phyloP scores from a whole-genome alignment of 2,113 vertebrate species.

The Melanotaenia duboulayi region DNA sequence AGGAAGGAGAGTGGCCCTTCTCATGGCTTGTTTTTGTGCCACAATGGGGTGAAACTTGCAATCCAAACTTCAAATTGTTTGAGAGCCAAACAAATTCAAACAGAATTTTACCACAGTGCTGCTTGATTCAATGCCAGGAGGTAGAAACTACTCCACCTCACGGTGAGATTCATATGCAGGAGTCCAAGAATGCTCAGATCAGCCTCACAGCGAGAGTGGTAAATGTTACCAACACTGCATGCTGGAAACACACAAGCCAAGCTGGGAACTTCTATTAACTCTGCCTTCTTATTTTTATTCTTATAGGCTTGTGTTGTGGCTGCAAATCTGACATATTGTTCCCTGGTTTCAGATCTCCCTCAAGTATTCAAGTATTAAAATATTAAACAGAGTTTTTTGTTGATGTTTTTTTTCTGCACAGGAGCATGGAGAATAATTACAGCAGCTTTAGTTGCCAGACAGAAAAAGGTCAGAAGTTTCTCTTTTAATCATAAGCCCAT shows the following conservation, averaged over 20 bases:
- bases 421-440: not conserved
- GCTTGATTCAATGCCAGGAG: not conserved
- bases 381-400: not conserved
- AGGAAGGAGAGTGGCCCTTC: constrained; percentile 28
- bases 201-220: constrained; percentile 12
- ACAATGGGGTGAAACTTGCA: not conserved
- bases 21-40: not conserved
- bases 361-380: constrained; percentile 11
- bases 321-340: not conserved
- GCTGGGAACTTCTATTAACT: not conserved
- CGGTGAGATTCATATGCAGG: constrained; percentile 14
- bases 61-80: not conserved
- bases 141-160: constrained; percentile 34
- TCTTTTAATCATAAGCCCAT: constrained; percentile 7
- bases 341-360: constrained; percentile 11
- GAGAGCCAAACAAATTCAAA: constrained; percentile 20
- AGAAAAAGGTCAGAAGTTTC: constrained; percentile 8
- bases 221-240: constrained; percentile 6
- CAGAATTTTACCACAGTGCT: constrained; percentile 16
- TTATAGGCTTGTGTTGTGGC: not conserved
- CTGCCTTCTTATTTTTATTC: not conserved
- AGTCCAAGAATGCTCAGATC: constrained; percentile 31
- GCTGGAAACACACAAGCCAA: not conserved
- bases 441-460: constrained; percentile 11
- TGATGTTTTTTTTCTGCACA: not conserved